Conservation (phyloP, 92 coral and sea anemone species). For the Bergia puertoricense region DNA sequence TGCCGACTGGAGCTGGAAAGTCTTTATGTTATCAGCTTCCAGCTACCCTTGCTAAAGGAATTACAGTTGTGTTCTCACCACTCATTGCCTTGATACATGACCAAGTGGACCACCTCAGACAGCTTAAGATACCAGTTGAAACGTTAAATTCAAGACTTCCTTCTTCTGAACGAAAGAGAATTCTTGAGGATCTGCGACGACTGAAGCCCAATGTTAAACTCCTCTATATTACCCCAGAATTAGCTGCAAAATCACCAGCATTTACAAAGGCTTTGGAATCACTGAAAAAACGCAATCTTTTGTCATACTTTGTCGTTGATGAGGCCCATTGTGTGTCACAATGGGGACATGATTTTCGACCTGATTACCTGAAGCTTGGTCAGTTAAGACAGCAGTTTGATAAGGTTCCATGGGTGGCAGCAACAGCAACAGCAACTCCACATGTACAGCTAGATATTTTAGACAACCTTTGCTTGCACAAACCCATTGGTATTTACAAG, state of each 20-base stretch:
- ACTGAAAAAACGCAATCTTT: constrained; percentile 65
- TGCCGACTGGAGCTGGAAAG: constrained; percentile 99
- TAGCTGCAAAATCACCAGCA: constrained; percentile 82
- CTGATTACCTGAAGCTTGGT: constrained; percentile 88
- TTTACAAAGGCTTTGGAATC: constrained; percentile 71
- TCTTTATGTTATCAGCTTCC: constrained; percentile 93
- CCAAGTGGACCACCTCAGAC: constrained; percentile 74
- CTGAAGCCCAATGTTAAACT: constrained; percentile 74
- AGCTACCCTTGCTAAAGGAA: constrained; percentile 75
- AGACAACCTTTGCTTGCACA: constrained; percentile 60
- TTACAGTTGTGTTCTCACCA: constrained; percentile 89
- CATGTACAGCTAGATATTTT: constrained; percentile 85
- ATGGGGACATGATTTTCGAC: constrained; percentile 99
- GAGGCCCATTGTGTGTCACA: constrained; percentile 98
- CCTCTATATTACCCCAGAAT: constrained; percentile 94
- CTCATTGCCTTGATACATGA: constrained; percentile 94
- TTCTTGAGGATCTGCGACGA: constrained; percentile 70
- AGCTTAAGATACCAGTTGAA: constrained; percentile 72
- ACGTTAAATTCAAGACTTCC: constrained; percentile 84
- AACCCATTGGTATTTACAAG: constrained; percentile 77
- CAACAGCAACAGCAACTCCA: constrained; percentile 98
- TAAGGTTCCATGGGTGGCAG: constrained; percentile 77
- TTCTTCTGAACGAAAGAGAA: constrained; percentile 66
- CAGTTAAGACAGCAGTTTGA: constrained; percentile 60
- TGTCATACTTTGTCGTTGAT: constrained; percentile 86